Conservation (phyloP, 2,888 invertebrate genomes). For the Pandemis corylana region DNA sequence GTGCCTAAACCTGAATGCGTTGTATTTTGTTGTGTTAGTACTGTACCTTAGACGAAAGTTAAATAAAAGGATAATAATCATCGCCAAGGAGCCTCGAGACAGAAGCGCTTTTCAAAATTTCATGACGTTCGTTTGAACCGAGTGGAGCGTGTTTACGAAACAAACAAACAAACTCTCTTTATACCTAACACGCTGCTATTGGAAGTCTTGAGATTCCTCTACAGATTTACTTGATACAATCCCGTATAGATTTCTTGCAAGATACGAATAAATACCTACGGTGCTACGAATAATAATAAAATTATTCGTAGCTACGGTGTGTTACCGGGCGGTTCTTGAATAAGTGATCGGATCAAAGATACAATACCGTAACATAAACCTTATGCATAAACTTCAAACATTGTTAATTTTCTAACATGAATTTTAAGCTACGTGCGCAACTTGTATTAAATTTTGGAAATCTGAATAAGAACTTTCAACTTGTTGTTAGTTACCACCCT, state of each 20-base stretch:
- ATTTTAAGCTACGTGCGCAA: no score
- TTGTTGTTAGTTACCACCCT: no score
- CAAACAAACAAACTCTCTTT: conserved; percentile 5
- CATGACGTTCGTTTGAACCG: not conserved
- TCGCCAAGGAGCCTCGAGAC: not conserved
- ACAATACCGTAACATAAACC: no score
- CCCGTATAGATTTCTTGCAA: not conserved
- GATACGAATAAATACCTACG: not conserved
- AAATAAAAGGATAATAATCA: not conserved
- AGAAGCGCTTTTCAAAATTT: not conserved
- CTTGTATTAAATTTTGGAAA: no score
- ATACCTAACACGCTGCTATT: not conserved
- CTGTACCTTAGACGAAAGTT: not conserved
- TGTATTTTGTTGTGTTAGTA: not conserved
- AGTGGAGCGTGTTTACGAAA: not conserved
- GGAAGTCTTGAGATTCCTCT: not conserved
- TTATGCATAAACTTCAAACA: no score
- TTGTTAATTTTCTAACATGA: no score
- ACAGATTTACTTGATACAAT: not conserved
- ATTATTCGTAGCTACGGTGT: no score
- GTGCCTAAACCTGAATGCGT: not conserved
- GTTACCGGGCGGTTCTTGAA: not conserved
- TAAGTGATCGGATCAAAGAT: no score
- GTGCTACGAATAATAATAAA: no score
- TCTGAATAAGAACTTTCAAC: no score